These are phyloP conservation scores for Ascidia mentula DNA, from an alignment of 23 tunicate genomes.

Conservation along the genomic window DNA sequence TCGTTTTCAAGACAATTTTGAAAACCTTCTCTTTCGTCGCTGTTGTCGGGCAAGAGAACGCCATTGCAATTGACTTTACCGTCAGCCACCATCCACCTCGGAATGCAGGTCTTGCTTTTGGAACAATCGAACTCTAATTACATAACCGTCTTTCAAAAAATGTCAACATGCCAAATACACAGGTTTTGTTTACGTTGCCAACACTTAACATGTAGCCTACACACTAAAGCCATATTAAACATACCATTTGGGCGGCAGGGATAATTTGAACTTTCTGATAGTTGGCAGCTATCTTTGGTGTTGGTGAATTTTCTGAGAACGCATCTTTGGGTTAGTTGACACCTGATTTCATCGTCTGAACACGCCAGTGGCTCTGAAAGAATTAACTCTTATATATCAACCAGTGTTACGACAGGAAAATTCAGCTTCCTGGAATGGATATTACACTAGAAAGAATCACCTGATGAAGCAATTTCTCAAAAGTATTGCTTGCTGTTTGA, in stretches of 20 bases:
- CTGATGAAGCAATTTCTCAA: too few species aligned
- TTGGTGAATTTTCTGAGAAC: conserved; percentile 1
- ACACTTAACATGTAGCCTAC: too few species aligned
- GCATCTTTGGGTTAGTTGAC: conserved; percentile 1
- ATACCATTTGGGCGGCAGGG: not conserved
- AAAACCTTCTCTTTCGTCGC: conserved; percentile 5
- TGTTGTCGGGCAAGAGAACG: not conserved
- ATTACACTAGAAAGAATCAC: too few species aligned
- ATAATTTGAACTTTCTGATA: not conserved
- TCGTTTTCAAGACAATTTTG: not conserved
- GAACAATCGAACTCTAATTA: conserved; percentile 3
- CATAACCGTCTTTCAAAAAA: too few species aligned
- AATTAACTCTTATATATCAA: too few species aligned
- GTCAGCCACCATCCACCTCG: not conserved
- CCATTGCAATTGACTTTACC: not conserved
- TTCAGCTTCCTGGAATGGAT: too few species aligned
- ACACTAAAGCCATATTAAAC: too few species aligned
- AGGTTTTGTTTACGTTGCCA: too few species aligned
- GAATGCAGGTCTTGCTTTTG: conserved; percentile 4
- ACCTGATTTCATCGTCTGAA: not conserved
- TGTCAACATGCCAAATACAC: not conserved
- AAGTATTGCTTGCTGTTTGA: too few species aligned
- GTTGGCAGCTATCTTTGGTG: not conserved
- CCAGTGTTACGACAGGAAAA: too few species aligned
- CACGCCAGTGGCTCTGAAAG: not conserved